Evolutionary conservation across 92 coral and sea anemone genomes (phyloP), one percentile per base, ranked within the genome.

Genomic region (Diadumene lineata): DNA sequence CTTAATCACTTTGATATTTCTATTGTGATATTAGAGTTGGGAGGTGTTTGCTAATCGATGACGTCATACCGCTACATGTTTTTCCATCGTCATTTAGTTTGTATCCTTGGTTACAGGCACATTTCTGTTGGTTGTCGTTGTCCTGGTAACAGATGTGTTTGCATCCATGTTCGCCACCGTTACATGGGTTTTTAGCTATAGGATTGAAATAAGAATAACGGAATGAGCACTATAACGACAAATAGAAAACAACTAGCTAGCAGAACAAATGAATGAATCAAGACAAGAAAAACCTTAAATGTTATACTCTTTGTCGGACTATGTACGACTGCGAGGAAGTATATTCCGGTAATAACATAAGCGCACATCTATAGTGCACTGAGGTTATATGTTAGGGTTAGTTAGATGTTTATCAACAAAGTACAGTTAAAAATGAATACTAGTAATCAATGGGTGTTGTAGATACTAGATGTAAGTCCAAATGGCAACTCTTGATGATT

Each of bases 81-180:
- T 75, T 85, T 16, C 66, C 15, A 63, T 85, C 83, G 32, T 64
- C 24, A 26, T 65, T 57, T 0, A 85, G 86, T 15, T 31, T 57
- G 50, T 75, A 85, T 17, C 90, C 90, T 28, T 62, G 33, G 50
- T 75, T 31, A 30, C 90, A 85, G 0, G 64, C 50, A 53, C 90
- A 85, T 3, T 43, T 75, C 60, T 24, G 73, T 9, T 64, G 71
- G 2, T 23, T 43, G 29, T 31, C 81, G 17, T 26, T 50, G 27
- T 38, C 38, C 0, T 46, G 64, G 34, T 57, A 78, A 34, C 82
- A 78, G 22, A 68, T 32, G 43, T 69, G 69, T 31, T 58, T 16
- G 22, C 82, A 78, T 48, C 33, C 60, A 28, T 66, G 82, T 0
- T 21, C 1, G 60, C 24, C 55, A 30, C 31, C 51, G 21, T 27